These are phyloP conservation scores for Callyntrura sp. DNA, from an alignment of 2,888 invertebrate species.

Conservation along the genomic window DNA sequence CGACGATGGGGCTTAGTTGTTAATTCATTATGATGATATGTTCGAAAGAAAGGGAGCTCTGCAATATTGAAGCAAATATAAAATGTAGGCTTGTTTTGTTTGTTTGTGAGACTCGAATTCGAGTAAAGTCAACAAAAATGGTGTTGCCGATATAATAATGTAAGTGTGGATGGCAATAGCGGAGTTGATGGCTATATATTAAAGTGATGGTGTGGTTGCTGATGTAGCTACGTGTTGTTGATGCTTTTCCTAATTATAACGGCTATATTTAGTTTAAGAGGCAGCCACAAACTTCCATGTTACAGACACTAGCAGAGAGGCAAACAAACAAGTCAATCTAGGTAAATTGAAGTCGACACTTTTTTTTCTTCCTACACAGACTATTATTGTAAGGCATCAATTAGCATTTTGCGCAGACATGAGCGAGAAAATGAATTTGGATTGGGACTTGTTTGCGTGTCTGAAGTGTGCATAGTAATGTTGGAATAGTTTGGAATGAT, in stretches of 20 bases:
- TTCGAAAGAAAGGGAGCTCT: not conserved
- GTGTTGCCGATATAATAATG: not conserved
- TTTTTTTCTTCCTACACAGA: not conserved
- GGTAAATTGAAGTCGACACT: not conserved
- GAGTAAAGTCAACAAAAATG: not conserved
- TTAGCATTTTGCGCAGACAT: not conserved
- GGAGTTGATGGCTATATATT: not conserved
- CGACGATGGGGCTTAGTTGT: not conserved
- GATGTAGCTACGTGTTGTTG: not conserved
- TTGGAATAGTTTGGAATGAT: no score
- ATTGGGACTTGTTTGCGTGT: no score
- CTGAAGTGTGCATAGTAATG: no score
- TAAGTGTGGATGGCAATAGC: not conserved
- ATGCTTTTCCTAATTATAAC: slow-evolving; percentile 14
- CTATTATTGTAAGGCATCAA: not conserved
- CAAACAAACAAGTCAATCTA: not conserved
- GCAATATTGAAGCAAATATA: not conserved
- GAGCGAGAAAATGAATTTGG: no score
- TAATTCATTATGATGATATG: slow-evolving; percentile 7
- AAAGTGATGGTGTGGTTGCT: not conserved
- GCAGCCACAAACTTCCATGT: not conserved
- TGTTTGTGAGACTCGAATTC: not conserved
- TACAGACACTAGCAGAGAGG: not conserved
- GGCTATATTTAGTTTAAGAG: not conserved
- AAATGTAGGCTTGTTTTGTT: slow-evolving; percentile 10